Evolutionary conservation across 2,888 invertebrate species (phyloP).

Genomic region (Sesamia inferens): DNA sequence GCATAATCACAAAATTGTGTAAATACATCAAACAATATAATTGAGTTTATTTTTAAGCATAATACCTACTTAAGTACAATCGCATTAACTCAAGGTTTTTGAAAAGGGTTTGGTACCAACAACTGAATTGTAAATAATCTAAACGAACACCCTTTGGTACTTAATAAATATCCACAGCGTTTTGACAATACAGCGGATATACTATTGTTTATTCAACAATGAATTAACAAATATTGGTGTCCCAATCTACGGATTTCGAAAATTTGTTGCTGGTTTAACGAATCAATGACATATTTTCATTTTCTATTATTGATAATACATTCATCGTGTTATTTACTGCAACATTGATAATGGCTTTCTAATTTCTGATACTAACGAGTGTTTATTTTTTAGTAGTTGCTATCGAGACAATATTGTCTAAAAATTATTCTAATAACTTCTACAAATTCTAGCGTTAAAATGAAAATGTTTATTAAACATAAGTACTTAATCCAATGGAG

Average conservation of each 20-base stretch:
- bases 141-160: constrained; percentile 54
- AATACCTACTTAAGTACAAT: background rate
- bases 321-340: background rate
- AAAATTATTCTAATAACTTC: background rate
- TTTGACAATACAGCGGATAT: constrained; percentile 51
- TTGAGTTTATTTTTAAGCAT: no score
- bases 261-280: background rate
- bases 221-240: constrained; percentile 42
- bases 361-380: no score
- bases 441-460: background rate
- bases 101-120: constrained; percentile 1
- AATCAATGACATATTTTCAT: background rate
- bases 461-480: background rate
- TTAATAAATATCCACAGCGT: constrained; percentile 38
- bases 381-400: background rate
- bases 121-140: constrained; percentile 55
- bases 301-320: background rate
- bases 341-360: background rate
- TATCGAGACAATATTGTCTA: background rate
- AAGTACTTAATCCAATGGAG: background rate
- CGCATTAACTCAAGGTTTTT: background rate
- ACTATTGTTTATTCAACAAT: constrained; percentile 39
- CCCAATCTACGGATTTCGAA: constrained; percentile 11
- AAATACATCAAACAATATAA: background rate
- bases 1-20: no score